Evolutionary conservation across 2,113 vertebrate genomes (phyloP).

Genomic region (Dasyornis broadbenti): DNA sequence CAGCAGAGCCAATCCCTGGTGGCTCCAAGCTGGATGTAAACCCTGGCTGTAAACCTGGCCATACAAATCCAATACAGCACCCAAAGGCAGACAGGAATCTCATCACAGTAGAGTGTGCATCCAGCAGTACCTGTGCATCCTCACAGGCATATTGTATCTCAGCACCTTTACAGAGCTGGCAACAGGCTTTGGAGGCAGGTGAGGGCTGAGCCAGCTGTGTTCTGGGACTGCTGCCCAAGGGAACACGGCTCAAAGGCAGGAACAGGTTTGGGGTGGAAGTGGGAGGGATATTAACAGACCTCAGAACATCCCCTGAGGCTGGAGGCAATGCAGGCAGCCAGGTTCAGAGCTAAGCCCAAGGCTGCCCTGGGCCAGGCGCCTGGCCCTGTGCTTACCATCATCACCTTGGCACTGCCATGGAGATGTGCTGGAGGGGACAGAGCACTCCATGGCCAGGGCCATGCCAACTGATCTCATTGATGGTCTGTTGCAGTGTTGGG

Average conservation of each 20-base stretch:
- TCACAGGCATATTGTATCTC: rapidly evolving
- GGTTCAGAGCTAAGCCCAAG: neutral
- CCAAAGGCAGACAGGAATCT: rapidly evolving
- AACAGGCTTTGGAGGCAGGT: neutral
- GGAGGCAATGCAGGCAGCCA: neutral
- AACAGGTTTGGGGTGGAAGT: neutral
- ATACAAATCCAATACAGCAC: neutral
- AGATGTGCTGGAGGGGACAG: neutral
- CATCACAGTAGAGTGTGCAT: rapidly evolving
- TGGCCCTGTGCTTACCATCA: neutral
- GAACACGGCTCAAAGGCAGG: neutral
- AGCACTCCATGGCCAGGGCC: rapidly evolving
- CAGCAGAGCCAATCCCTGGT: neutral
- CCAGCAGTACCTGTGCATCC: rapidly evolving
- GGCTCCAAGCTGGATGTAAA: neutral
- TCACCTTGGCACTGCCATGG: neutral
- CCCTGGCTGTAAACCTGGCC: neutral
- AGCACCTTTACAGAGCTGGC: neutral
- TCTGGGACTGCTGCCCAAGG: neutral
- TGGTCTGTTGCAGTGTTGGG: neutral
- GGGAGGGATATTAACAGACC: neutral
- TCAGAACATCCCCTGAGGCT: neutral
- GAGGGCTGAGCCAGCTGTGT: neutral
- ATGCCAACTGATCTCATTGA: neutral
- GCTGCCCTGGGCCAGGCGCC: rapidly evolving